Conservation (phyloP, 2,888 invertebrate species). For the Lydus trimaculatus region DNA sequence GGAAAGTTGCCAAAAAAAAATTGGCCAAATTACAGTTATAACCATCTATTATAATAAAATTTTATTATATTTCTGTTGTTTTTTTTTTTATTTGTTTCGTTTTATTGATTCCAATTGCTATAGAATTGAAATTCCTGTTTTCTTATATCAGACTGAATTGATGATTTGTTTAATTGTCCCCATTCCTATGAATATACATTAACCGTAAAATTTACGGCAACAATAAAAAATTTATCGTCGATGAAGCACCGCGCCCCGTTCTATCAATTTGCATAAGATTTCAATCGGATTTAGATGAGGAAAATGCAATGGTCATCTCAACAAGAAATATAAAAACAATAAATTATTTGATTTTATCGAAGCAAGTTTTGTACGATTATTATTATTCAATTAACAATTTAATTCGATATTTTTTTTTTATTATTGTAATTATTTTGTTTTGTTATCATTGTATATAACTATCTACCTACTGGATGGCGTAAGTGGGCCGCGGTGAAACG, state of each 20-base stretch:
- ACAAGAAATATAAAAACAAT: slow-evolving; percentile 18
- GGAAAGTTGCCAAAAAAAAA: neutral
- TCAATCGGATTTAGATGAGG: slow-evolving; percentile 12
- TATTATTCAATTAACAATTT: slow-evolving; percentile 4
- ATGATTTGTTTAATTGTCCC: slow-evolving; percentile 11
- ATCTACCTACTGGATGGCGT: slow-evolving; percentile 18
- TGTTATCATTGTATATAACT: neutral
- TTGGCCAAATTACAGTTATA: neutral
- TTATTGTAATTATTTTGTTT: neutral
- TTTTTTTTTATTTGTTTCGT: neutral
- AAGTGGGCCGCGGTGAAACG: slow-evolving; percentile 53
- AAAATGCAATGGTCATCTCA: slow-evolving; percentile 8
- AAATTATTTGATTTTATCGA: slow-evolving; percentile 5
- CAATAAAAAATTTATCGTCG: slow-evolving; percentile 17
- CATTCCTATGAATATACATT: neutral
- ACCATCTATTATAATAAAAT: neutral
- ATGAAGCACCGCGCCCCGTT: slow-evolving; percentile 2
- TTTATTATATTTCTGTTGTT: neutral
- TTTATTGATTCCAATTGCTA: neutral
- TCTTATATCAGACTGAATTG: slow-evolving; percentile 1
- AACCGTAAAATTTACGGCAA: slow-evolving; percentile 11
- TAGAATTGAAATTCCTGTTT: neutral
- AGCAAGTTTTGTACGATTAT: neutral
- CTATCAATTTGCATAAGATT: slow-evolving; percentile 14
- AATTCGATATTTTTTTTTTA: neutral